Evolutionary conservation across 35 echinoderm and acorn worm species (phyloP).

Genomic region (Stichopus chloronotus): DNA sequence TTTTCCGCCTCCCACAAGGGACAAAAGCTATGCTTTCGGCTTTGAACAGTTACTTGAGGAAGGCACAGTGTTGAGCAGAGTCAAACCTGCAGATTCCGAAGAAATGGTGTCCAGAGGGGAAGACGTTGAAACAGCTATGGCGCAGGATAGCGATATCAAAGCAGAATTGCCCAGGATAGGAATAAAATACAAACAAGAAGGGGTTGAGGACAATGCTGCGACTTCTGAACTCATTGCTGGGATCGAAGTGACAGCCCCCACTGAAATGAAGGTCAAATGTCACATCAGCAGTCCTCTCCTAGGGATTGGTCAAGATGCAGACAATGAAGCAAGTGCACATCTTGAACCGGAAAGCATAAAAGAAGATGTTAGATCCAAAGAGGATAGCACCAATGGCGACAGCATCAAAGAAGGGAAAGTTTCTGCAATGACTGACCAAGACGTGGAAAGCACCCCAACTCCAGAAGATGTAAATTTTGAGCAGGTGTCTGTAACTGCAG

Average conservation of each 20-base stretch:
- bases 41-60: conserved; percentile 51
- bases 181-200: not conserved
- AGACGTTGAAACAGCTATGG: not conserved
- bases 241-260: too few species aligned
- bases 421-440: not conserved
- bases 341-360: not conserved
- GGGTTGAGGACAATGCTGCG: not conserved
- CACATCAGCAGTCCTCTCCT: too few species aligned
- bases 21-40: conserved; percentile 18
- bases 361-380: not conserved
- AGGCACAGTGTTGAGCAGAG: not conserved
- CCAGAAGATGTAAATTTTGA: not conserved
- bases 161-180: not conserved
- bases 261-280: too few species aligned
- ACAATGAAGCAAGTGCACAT: too few species aligned
- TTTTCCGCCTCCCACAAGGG: not conserved
- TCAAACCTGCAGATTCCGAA: not conserved
- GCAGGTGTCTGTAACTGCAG: not conserved
- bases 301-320: too few species aligned
- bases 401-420: not conserved
- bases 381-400: not conserved
- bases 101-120: not conserved
- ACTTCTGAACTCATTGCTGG: not conserved
- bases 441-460: not conserved
- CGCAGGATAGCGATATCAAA: not conserved